Percentiles rank a stretch among this genome's conserved stretches.
Conservation (phyloP, 2,888 invertebrate genomes). For the Lasioglossum oenotherae region DNA sequence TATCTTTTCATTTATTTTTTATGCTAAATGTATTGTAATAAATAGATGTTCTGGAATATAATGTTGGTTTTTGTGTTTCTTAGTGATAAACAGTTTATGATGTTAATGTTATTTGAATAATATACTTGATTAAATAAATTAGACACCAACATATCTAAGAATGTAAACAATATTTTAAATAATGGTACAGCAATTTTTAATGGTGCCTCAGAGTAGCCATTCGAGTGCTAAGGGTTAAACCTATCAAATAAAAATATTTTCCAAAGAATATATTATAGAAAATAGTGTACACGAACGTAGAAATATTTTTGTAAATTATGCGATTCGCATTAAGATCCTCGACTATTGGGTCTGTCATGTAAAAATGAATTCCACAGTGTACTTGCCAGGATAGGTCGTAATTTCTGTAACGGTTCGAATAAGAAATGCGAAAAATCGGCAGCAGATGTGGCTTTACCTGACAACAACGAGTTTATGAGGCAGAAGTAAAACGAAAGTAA, state of each 20-base stretch:
- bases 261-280: too few relatives aligned
- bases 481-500: conserved; percentile 27
- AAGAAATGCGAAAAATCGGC: conserved; percentile 55
- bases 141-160: too few relatives aligned
- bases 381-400: conserved; percentile 14
- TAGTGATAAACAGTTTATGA: neutral
- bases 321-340: neutral
- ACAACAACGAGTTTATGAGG: conserved; percentile 26
- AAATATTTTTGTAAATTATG: neutral
- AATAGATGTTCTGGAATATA: neutral
- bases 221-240: neutral
- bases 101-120: neutral
- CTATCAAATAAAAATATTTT: neutral
- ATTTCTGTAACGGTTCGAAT: conserved; percentile 41
- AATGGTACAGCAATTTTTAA: too few relatives aligned
- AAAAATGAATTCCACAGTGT: conserved; percentile 28
- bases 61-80: neutral
- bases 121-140: neutral
- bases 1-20: neutral
- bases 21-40: neutral
- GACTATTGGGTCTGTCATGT: conserved; percentile 39
- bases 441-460: conserved; percentile 35
- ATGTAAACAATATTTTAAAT: too few relatives aligned
- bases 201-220: too few relatives aligned
- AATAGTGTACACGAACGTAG: neutral